Conservation (phyloP, 2,888 invertebrate species). For the Agonopterix arenella region DNA sequence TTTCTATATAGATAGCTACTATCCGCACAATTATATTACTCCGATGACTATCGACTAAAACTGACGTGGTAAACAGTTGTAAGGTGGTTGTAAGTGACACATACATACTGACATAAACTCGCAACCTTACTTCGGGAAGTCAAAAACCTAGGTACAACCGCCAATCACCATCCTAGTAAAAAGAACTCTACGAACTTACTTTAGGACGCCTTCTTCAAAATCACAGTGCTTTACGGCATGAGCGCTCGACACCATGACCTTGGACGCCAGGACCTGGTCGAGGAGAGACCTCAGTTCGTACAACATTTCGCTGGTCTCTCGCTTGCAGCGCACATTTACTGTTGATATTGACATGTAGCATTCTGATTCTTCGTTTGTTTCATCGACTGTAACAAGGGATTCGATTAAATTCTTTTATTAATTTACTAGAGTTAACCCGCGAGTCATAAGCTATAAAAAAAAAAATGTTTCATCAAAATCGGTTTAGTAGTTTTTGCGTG, state of each 20-base stretch:
- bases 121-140: no score
- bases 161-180: no score
- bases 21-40: no score
- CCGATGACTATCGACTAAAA: no score
- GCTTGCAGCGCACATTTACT: slow-evolving; percentile 43
- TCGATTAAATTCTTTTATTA: neutral
- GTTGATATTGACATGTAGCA: slow-evolving; percentile 42
- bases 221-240: slow-evolving; percentile 21
- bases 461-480: no score
- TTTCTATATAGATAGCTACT: no score
- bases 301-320: slow-evolving; percentile 39
- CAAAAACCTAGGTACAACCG: no score
- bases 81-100: no score
- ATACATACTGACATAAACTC: slow-evolving; percentile 8
- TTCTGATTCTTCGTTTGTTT: slow-evolving; percentile 10
- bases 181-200: slow-evolving; percentile 34
- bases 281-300: slow-evolving; percentile 44
- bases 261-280: slow-evolving; percentile 56
- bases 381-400: slow-evolving; percentile 7
- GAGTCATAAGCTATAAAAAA: no score
- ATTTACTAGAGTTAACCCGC: no score
- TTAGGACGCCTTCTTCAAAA: slow-evolving; percentile 54
- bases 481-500: no score
- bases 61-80: no score
- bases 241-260: slow-evolving; percentile 30